phyloP scores from a whole-genome alignment of 2,113 vertebrate species.

The Daphoenositta chrysoptera region DNA sequence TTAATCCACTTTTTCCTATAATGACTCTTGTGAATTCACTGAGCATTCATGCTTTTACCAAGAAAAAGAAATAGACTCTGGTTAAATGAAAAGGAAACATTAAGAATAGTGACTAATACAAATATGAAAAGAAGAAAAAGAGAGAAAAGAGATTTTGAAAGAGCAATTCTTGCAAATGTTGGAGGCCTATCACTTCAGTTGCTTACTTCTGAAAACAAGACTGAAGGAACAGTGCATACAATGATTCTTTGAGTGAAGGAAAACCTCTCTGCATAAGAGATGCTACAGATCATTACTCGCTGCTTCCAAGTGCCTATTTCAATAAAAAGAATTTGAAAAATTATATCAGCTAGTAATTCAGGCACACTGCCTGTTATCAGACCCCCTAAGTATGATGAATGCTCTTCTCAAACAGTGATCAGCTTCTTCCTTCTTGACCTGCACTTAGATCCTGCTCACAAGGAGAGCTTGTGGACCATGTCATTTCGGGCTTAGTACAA shows the following conservation, averaged over 20 bases:
- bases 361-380: neutral
- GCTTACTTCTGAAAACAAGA: neutral
- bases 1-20: neutral
- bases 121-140: neutral
- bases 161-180: neutral
- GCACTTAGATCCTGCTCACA: neutral
- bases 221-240: neutral
- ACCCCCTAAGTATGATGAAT: neutral
- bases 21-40: neutral
- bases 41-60: neutral
- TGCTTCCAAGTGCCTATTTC: neutral
- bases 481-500: neutral
- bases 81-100: neutral
- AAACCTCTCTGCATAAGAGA: neutral
- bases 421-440: neutral
- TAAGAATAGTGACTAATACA: neutral
- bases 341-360: neutral
- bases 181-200: neutral
- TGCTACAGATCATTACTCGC: neutral
- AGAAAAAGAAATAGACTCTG: neutral
- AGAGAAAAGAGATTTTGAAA: neutral
- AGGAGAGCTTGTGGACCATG: neutral
- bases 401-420: neutral
- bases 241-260: neutral
- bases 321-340: neutral